Evolutionary conservation across 2,113 vertebrate genomes (phyloP).

Genomic region (Lutjanus erythropterus): DNA sequence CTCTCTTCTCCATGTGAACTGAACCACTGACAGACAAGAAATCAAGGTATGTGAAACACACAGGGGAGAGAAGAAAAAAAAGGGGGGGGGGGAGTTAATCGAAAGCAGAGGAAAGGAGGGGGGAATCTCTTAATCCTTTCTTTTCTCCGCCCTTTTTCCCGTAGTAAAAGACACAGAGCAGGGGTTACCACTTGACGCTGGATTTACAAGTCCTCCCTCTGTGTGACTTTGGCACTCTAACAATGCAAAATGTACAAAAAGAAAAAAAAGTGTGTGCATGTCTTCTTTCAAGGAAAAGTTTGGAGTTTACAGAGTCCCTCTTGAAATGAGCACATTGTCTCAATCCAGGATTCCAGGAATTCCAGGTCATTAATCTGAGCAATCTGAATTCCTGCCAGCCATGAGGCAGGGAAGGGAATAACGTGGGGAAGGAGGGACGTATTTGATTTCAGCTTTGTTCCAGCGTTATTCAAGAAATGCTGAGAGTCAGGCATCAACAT

Average conservation of each 20-base stretch:
- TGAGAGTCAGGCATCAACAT: not conserved
- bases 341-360: slow-evolving; percentile 86
- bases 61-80: slow-evolving; percentile 44
- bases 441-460: slow-evolving; percentile 71
- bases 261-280: slow-evolving; percentile 10
- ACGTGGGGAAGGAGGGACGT: slow-evolving; percentile 45
- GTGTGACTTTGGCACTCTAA: slow-evolving; percentile 59
- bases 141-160: slow-evolving; percentile 74
- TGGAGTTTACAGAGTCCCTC: slow-evolving; percentile 48
- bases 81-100: slow-evolving; percentile 61
- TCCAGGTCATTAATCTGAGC: slow-evolving; percentile 84
- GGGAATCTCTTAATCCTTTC: slow-evolving; percentile 65
- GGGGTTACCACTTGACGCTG: slow-evolving; percentile 69
- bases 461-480: slow-evolving; percentile 25
- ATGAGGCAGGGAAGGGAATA: slow-evolving; percentile 70
- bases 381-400: slow-evolving; percentile 82
- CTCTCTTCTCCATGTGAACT: slow-evolving; percentile 53
- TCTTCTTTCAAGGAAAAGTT: slow-evolving; percentile 50
- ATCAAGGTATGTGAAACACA: slow-evolving; percentile 73
- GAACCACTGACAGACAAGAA: slow-evolving; percentile 69
- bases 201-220: slow-evolving; percentile 72
- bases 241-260: slow-evolving; percentile 36
- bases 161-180: slow-evolving; percentile 74
- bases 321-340: slow-evolving; percentile 78
- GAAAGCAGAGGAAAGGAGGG: slow-evolving; percentile 72